Evolutionary conservation across 2,797 vertebrate genomes (phyloP).

Genomic region (Poliocrania exsul): DNA sequence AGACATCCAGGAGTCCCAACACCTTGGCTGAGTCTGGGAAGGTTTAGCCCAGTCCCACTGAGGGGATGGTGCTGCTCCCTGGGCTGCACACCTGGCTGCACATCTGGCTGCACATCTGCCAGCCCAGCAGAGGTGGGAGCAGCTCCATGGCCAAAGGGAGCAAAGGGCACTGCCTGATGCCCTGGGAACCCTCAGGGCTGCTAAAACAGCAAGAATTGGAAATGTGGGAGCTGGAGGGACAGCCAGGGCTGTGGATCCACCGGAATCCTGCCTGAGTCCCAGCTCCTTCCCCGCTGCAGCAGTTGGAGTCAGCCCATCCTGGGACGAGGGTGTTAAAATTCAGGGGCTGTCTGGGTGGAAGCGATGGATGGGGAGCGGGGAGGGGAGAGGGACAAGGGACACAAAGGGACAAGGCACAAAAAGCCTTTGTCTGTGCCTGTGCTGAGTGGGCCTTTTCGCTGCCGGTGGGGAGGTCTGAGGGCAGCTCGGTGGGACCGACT

Average conservation of each 20-base stretch:
- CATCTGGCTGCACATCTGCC: neutral
- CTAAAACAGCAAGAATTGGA: neutral
- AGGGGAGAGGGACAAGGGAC: neutral
- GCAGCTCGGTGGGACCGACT: neutral
- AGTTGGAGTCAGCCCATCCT: neutral
- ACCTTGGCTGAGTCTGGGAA: rapidly evolving
- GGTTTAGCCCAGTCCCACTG: rapidly evolving
- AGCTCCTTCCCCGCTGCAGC: neutral
- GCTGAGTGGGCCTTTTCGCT: constrained; percentile 28
- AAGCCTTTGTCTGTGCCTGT: constrained; percentile 38
- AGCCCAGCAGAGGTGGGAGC: neutral
- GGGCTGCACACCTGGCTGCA: neutral
- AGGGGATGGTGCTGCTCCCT: rapidly evolving
- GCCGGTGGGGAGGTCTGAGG: neutral
- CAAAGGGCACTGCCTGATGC: neutral
- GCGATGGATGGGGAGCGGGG: neutral
- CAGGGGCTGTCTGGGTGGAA: neutral
- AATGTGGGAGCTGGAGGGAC: neutral
- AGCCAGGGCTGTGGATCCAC: neutral
- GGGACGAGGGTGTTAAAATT: neutral
- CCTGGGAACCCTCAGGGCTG: neutral
- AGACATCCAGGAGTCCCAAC: neutral
- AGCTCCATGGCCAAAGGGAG: neutral
- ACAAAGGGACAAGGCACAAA: constrained; percentile 59
- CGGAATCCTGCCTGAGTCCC: rapidly evolving